phyloP scores from a whole-genome alignment of 2,888 invertebrate genomes.

The Agonopterix arenella region DNA sequence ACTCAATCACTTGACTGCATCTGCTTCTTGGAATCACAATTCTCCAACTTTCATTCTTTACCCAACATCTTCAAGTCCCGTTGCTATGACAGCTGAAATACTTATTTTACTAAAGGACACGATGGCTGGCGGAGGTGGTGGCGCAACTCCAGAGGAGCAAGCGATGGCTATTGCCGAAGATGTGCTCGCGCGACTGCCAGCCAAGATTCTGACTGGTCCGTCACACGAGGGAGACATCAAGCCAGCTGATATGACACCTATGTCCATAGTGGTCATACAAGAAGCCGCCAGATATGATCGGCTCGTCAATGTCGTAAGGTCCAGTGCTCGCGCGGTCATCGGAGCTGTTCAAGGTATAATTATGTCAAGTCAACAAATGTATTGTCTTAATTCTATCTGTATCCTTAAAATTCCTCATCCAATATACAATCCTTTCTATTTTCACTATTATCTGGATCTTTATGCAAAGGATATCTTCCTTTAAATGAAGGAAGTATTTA shows the following conservation, averaged over 20 bases:
- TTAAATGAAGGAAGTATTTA: no score
- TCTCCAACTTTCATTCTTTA: neutral
- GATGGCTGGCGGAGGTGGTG: slow-evolving; percentile 74
- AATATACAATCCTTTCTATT: no score
- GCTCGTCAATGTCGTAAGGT: slow-evolving; percentile 83
- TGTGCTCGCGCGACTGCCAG: slow-evolving; percentile 85
- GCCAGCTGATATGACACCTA: slow-evolving; percentile 88
- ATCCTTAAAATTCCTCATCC: no score
- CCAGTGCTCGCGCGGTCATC: slow-evolving; percentile 85
- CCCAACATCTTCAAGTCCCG: neutral
- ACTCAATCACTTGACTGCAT: neutral
- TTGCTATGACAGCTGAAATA: neutral
- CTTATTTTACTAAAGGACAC: slow-evolving; percentile 71
- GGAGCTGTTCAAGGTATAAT: slow-evolving; percentile 93
- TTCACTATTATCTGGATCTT: no score
- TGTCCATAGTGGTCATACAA: slow-evolving; percentile 95
- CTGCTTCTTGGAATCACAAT: neutral
- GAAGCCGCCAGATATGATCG: slow-evolving; percentile 89
- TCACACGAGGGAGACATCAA: slow-evolving; percentile 82
- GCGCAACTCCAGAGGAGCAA: slow-evolving; percentile 85
- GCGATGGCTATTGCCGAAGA: slow-evolving; percentile 88
- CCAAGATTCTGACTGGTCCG: slow-evolving; percentile 80
- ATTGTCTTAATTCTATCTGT: no score
- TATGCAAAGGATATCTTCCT: no score
- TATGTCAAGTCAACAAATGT: no score